Percentiles rank a stretch among this genome's conserved stretches.
These are phyloP conservation scores for Brachionus manjavacas DNA, from an alignment of 1,140 invertebrate species.

Conservation along the genomic window DNA sequence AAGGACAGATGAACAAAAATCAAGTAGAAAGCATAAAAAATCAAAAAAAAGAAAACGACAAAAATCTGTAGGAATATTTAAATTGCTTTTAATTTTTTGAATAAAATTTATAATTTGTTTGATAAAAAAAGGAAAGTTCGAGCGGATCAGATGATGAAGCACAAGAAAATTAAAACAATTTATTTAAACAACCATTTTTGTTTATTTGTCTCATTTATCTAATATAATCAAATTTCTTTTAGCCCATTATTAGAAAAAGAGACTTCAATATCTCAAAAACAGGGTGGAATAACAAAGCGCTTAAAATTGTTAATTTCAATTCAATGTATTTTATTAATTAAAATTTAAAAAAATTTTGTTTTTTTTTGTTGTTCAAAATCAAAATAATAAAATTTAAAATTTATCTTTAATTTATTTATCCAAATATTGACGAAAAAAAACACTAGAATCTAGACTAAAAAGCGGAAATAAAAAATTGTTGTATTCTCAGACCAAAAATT, in stretches of 20 bases:
- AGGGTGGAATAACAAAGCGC: not conserved
- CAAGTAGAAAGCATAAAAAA: constrained; percentile 38
- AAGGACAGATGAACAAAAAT: not conserved
- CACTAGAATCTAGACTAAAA: not conserved
- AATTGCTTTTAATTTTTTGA: not conserved
- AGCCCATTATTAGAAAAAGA: not conserved
- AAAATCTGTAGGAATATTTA: not conserved
- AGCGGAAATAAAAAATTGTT: not conserved
- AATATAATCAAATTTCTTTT: not conserved
- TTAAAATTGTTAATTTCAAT: not conserved
- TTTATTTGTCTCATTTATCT: not conserved
- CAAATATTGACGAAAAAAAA: not conserved
- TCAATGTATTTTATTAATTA: not conserved
- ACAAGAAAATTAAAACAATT: constrained; percentile 12
- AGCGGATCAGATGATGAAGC: constrained; percentile 21
- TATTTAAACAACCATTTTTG: not conserved
- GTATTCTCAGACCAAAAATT: not conserved
- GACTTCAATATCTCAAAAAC: not conserved
- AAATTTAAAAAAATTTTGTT: not conserved
- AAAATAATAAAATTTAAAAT: not conserved
- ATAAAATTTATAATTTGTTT: not conserved
- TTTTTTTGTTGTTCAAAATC: not conserved
- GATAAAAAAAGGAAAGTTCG: not conserved
- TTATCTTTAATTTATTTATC: not conserved
- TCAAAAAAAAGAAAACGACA: constrained; percentile 35